Evolutionary conservation across 2,113 vertebrate species (phyloP).

Genomic region (Isichthys henryi): DNA sequence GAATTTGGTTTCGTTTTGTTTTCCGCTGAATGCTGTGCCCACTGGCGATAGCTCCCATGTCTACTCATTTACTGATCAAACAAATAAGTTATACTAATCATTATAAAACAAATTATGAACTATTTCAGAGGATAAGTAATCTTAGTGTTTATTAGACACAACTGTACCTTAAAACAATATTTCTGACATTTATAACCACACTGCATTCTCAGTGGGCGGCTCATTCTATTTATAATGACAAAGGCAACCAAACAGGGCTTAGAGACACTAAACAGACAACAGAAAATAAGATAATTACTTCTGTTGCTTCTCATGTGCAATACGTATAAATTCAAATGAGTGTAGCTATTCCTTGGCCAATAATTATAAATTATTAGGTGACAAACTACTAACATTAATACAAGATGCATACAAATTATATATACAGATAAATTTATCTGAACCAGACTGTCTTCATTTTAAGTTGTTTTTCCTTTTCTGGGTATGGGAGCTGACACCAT

Average conservation of each 20-base stretch:
- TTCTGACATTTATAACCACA: background rate
- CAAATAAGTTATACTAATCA: background rate
- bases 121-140: background rate
- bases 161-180: background rate
- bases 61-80: background rate
- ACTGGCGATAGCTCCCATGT: background rate
- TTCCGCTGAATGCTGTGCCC: background rate
- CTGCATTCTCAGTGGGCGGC: background rate
- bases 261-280: background rate
- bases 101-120: background rate
- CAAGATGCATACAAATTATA: background rate
- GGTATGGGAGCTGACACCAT: background rate
- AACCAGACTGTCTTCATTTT: background rate
- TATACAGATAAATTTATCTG: background rate
- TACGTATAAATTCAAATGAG: background rate
- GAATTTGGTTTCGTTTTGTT: background rate
- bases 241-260: background rate
- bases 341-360: background rate
- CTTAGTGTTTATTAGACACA: background rate
- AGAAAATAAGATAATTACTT: background rate
- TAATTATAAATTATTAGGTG: background rate
- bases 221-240: background rate
- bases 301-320: background rate
- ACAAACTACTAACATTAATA: background rate
- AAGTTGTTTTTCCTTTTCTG: background rate